Evolutionary conservation across 2,888 invertebrate genomes (phyloP).

Genomic region (Latrodectus hesperus): DNA sequence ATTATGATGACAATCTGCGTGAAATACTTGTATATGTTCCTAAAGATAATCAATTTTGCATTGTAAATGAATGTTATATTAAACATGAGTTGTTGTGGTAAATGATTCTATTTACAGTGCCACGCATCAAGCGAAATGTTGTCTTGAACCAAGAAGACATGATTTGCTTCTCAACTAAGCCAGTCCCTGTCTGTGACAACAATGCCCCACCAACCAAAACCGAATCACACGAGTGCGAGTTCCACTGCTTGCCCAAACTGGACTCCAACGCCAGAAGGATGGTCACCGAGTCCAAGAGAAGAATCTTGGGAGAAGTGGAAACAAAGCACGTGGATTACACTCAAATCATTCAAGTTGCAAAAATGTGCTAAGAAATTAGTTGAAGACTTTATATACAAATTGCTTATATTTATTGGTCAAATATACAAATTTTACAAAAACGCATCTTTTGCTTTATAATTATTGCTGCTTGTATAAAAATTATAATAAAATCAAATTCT

Average conservation of each 20-base stretch:
- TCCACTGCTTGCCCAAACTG: conserved; percentile 67
- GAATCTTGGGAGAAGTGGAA: conserved; percentile 61
- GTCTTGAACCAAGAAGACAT: conserved; percentile 21
- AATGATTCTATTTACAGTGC: neutral
- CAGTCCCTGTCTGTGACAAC: conserved; percentile 48
- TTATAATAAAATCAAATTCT: too few relatives aligned
- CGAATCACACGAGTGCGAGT: conserved; percentile 21
- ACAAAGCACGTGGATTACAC: conserved; percentile 64
- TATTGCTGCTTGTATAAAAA: too few relatives aligned
- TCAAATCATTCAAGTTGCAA: conserved; percentile 8
- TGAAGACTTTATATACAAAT: too few relatives aligned
- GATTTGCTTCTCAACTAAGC: conserved; percentile 64
- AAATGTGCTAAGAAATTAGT: neutral
- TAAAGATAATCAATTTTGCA: too few relatives aligned
- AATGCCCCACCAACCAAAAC: neutral
- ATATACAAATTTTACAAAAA: too few relatives aligned
- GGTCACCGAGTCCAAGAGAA: conserved; percentile 34
- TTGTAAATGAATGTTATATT: too few relatives aligned
- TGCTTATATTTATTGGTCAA: too few relatives aligned
- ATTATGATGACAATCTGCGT: too few relatives aligned
- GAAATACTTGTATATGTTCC: too few relatives aligned
- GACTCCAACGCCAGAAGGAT: conserved; percentile 53
- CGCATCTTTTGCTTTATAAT: too few relatives aligned
- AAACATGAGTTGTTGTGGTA: too few relatives aligned
- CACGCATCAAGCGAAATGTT: conserved; percentile 31